phyloP scores from a whole-genome alignment of 2,888 invertebrate species.

The Apodemia hepburni region DNA sequence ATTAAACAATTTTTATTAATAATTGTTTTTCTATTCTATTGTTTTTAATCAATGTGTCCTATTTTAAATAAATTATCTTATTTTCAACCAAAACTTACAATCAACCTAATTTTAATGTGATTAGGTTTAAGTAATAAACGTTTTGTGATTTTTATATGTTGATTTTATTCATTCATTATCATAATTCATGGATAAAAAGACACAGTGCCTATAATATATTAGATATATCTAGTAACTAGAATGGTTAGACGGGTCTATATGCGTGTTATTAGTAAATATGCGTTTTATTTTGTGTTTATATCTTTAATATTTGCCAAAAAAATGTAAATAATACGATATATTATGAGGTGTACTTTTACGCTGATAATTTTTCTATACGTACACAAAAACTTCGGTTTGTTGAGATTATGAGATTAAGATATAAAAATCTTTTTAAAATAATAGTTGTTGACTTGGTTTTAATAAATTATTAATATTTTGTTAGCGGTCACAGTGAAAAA shows the following conservation, averaged over 20 bases:
- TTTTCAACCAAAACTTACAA: too few relatives aligned
- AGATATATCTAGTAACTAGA: not conserved
- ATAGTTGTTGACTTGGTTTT: too few relatives aligned
- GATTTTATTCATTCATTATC: not conserved
- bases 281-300: not conserved
- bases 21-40: too few relatives aligned
- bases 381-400: too few relatives aligned
- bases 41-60: too few relatives aligned
- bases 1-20: too few relatives aligned
- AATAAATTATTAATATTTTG: too few relatives aligned
- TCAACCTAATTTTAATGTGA: too few relatives aligned
- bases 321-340: slow-evolving; percentile 1
- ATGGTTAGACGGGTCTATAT: not conserved
- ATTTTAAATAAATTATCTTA: too few relatives aligned
- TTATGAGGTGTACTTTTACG: not conserved
- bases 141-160: not conserved
- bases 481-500: not conserved
- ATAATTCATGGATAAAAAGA: not conserved
- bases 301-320: not conserved
- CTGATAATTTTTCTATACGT: not conserved
- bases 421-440: too few relatives aligned
- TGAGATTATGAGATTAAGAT: too few relatives aligned
- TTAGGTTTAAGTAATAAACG: too few relatives aligned
- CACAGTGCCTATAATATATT: not conserved
- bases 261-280: slow-evolving; percentile 3